Evolutionary conservation across 2,113 vertebrate species (phyloP).

Genomic region (Ondatra zibethicus): DNA sequence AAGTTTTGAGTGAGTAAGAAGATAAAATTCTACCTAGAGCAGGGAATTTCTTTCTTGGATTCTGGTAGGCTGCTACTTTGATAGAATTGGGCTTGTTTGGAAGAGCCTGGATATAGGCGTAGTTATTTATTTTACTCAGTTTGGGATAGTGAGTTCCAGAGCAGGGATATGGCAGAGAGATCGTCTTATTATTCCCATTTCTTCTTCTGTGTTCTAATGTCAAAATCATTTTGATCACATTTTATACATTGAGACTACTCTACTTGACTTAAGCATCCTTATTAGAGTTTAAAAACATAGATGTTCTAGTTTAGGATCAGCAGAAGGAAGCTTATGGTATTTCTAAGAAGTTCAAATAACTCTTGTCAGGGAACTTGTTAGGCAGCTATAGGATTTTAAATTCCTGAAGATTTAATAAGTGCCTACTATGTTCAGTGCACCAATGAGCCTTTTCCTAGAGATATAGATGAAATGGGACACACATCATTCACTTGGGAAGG

Average conservation of each 20-base stretch:
- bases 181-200: constrained; percentile 6
- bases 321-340: neutral
- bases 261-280: neutral
- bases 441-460: neutral
- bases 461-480: neutral
- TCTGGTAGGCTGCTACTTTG: neutral
- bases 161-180: neutral
- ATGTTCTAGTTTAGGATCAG: neutral
- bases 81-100: neutral
- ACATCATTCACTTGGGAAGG: neutral
- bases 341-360: constrained; percentile 18
- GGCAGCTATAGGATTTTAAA: neutral
- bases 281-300: neutral
- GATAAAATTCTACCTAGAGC: neutral
- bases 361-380: neutral
- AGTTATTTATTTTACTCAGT: neutral
- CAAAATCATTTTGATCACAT: constrained; percentile 11
- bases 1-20: neutral
- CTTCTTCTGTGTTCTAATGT: neutral
- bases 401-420: neutral
- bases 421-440: neutral
- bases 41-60: neutral
- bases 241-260: neutral
- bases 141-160: neutral
- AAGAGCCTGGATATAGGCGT: neutral